Base-by-base conservation (phyloP, 2,888 invertebrate genomes). In the Tachina grossa region DNA sequence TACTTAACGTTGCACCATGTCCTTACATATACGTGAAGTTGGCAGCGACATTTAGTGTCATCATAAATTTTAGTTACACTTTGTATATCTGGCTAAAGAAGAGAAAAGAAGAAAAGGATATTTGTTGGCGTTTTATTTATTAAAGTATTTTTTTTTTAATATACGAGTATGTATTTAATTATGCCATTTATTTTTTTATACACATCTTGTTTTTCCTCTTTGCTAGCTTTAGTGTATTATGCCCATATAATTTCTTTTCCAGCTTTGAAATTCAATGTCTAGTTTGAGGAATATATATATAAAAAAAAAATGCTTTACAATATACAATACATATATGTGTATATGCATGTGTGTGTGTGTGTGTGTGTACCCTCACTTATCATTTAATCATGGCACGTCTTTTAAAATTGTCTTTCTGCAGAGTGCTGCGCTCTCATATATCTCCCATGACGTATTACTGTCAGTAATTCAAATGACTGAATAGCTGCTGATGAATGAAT, bases 351-450 rank as follows among this genome's bases (percentile, higher is more conserved):
- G 47, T 51, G 9, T 51, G 51, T 51, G 51, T n/a, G 8, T 51
- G 9, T 14, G 14, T 47, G 13, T 71, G 10, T 49, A 14, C 39
- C 66, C 66, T 43, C 22, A 43, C 49, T 74, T 49, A 81, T 81
- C 59, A 74, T 75, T 47, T 68, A 81, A 81, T 68, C 81, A 61
- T 81, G 81, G 81, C 81, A 81, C 81, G 81, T 81, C 59, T 81
- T 66, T 72, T 31, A 74, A 68, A 66, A 61, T 69, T 69, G 80
- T 63, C 55, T 79, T 47, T 69, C 41, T 71, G 53, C 55, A 51
- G 47, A 22, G 31, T 51, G 65, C 49, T 61, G 68, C 57, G 81
- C 59, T 68, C 74, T 81, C 74, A 74, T 75, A 68, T 59, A 81
- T 81, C 65, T 77, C 11, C 71, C 83, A 51, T 72, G 83, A 77